Percentiles rank a stretch among this genome's conserved stretches.
Evolutionary conservation across 2,888 invertebrate species (phyloP).

Genomic region (Eurois occulta): DNA sequence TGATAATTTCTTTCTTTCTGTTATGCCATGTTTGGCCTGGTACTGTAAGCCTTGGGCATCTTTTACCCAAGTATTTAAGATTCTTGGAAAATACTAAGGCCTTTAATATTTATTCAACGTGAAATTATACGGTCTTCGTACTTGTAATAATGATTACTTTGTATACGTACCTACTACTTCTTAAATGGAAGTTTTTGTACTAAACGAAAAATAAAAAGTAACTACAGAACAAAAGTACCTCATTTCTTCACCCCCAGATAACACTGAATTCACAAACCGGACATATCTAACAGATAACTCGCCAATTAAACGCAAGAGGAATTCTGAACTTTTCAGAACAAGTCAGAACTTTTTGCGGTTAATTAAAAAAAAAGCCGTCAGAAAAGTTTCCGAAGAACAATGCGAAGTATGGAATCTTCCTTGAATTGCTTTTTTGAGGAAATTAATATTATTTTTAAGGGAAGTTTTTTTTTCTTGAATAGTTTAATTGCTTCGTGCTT

Average conservation of each 20-base stretch:
- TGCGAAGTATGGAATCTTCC: conserved; percentile 59
- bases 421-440: conserved; percentile 49
- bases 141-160: neutral
- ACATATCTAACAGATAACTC: conserved; percentile 47
- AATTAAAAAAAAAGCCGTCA: conserved; percentile 67
- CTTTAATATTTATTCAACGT: neutral
- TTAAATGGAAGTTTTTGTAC: neutral
- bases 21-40: neutral
- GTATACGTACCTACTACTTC: neutral
- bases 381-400: conserved; percentile 59
- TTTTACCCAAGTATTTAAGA: neutral
- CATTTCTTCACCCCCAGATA: neutral
- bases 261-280: conserved; percentile 8
- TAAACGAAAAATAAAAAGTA: neutral
- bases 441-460: conserved; percentile 58
- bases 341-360: conserved; percentile 60
- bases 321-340: conserved; percentile 49
- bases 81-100: neutral
- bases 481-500: conserved; percentile 50
- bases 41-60: neutral
- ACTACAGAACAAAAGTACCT: neutral
- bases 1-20: neutral
- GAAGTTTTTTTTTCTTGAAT: conserved; percentile 31
- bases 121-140: neutral
- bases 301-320: conserved; percentile 57